A percentile compares a stretch with the other conserved stretches of the same genome.
phyloP scores from a whole-genome alignment of 2,797 vertebrate genomes.

The Sternotherus odoratus region DNA sequence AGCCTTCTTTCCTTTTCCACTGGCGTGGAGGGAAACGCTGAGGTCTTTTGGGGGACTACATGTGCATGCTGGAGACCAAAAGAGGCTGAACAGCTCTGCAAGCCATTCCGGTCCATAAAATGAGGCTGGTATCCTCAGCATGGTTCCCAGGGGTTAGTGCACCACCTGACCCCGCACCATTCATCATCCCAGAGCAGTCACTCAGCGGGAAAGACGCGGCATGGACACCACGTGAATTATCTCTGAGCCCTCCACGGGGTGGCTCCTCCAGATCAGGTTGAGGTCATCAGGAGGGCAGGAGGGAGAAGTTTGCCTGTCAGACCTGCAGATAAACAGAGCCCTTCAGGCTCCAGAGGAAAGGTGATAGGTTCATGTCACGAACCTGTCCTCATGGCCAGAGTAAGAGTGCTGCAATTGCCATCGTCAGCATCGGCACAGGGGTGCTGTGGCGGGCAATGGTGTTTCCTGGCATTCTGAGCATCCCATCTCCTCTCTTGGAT shows the following conservation, averaged over 20 bases:
- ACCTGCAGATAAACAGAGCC: not conserved
- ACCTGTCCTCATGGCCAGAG: not conserved
- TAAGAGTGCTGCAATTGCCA: not conserved
- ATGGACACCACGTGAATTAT: slow-evolving; percentile 32
- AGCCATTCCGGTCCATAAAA: not conserved
- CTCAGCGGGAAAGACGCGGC: slow-evolving; percentile 22
- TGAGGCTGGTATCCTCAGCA: slow-evolving; percentile 29
- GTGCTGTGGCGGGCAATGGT: not conserved
- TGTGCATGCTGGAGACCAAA: not conserved
- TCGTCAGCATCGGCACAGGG: not conserved
- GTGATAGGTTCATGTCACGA: not conserved
- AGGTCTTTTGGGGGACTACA: not conserved
- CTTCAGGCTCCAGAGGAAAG: not conserved
- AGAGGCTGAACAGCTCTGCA: not conserved
- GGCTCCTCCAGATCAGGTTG: slow-evolving; percentile 22
- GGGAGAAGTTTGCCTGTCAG: not conserved
- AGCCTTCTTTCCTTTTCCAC: not conserved
- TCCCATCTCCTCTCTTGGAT: not conserved
- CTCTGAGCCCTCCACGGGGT: slow-evolving; percentile 32
- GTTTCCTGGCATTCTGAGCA: not conserved
- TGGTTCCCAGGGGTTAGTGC: not conserved
- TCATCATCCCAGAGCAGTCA: slow-evolving; percentile 7
- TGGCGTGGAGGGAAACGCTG: accelerated
- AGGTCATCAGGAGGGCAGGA: slow-evolving; percentile 53
- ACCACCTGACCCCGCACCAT: slow-evolving; percentile 34